Conservation (phyloP, 2,113 vertebrate species). For the Theristicus caerulescens region DNA sequence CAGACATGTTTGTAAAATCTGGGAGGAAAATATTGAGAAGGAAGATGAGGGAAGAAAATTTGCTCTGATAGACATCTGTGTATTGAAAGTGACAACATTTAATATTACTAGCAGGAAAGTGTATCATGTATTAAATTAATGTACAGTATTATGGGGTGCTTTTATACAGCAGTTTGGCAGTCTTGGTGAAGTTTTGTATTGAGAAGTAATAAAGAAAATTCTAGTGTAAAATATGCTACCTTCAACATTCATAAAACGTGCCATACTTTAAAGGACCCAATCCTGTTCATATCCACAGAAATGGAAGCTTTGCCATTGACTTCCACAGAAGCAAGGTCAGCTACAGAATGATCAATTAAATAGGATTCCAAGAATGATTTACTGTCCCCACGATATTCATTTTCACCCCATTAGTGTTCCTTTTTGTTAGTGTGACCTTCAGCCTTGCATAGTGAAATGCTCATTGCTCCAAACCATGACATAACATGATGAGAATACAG, state of each 20-base stretch:
- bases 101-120: not conserved
- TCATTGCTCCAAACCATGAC: not conserved
- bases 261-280: not conserved
- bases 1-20: not conserved
- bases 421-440: constrained; percentile 39
- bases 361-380: constrained; percentile 45
- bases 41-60: not conserved
- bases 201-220: constrained; percentile 21
- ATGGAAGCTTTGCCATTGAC: not conserved
- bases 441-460: constrained; percentile 28
- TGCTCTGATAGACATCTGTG: not conserved
- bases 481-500: not conserved
- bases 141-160: not conserved
- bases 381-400: constrained; percentile 9
- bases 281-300: not conserved
- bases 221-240: not conserved
- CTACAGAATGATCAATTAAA: constrained; percentile 26
- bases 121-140: not conserved
- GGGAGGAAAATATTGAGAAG: not conserved
- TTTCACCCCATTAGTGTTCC: constrained; percentile 43
- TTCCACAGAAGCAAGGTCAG: not conserved
- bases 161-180: not conserved
- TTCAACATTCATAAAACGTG: not conserved
- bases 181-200: not conserved
- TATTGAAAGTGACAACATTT: not conserved